These are phyloP conservation scores for Tretioscincus oriximinensis DNA, from an alignment of 2,113 vertebrate species.

Conservation along the genomic window DNA sequence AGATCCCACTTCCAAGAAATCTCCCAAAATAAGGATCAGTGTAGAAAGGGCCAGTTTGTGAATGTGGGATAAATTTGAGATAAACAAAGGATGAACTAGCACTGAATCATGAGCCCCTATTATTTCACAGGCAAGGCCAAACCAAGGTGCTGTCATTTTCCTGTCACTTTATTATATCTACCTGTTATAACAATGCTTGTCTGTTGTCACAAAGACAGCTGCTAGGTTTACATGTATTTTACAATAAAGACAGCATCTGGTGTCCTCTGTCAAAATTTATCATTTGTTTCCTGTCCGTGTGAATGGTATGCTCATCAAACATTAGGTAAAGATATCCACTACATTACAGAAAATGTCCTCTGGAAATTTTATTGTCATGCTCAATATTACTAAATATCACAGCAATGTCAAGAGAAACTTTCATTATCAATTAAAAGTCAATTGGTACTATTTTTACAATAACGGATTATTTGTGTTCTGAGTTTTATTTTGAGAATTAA, in stretches of 20 bases:
- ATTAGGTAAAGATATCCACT: slow-evolving; percentile 3
- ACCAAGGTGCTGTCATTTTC: background rate
- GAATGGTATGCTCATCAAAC: background rate
- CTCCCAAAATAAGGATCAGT: no score
- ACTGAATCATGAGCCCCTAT: background rate
- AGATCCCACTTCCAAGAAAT: no score
- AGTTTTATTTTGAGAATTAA: no score
- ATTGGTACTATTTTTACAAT: no score
- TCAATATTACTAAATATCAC: background rate
- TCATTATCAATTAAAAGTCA: no score
- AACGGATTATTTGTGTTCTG: no score
- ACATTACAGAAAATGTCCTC: background rate
- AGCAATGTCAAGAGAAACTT: background rate
- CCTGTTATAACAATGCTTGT: background rate
- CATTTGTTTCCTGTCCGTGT: slow-evolving; percentile 16
- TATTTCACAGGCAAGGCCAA: background rate
- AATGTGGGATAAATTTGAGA: background rate
- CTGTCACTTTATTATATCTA: slow-evolving; percentile 23
- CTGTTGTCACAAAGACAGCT: slow-evolving; percentile 5
- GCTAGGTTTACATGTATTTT: background rate
- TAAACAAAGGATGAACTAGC: background rate
- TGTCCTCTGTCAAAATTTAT: background rate
- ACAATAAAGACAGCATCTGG: background rate
- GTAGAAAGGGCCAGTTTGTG: no score
- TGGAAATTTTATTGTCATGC: background rate